Percentiles rank a stretch among this genome's conserved stretches.
These are phyloP conservation scores for Nomada fabriciana DNA, from an alignment of 2,888 invertebrate genomes.

Conservation along the genomic window DNA sequence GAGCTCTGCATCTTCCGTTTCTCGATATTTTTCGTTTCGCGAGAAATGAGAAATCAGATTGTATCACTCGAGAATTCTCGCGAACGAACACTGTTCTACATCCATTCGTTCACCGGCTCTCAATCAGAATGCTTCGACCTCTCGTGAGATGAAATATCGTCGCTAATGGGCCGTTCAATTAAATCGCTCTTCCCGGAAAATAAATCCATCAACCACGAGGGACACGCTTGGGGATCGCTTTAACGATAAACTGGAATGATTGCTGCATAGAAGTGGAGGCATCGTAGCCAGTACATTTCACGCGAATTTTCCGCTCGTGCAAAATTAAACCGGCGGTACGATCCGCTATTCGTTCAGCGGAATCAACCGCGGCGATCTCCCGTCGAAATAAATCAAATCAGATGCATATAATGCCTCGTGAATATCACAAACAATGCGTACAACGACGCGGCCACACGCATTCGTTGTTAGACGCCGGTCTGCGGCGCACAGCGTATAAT, in stretches of 20 bases:
- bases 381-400: constrained; percentile 29
- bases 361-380: constrained; percentile 14
- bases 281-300: neutral
- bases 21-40: neutral
- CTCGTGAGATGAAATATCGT: constrained; percentile 29
- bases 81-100: neutral
- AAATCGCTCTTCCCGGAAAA: constrained; percentile 33
- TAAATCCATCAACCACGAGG: constrained; percentile 18
- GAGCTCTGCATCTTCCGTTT: constrained; percentile 28
- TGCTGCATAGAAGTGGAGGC: neutral
- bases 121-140: constrained; percentile 30
- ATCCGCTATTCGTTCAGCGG: neutral
- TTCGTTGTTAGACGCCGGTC: constrained; percentile 38
- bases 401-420: constrained; percentile 42
- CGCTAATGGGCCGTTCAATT: constrained; percentile 41
- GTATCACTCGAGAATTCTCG: no score
- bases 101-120: constrained; percentile 36
- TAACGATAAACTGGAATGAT: constrained; percentile 11
- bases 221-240: neutral
- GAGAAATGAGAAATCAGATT: neutral
- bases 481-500: constrained; percentile 42
- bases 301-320: constrained; percentile 14
- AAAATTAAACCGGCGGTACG: constrained; percentile 11
- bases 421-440: constrained; percentile 53
- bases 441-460: constrained; percentile 44